Evolutionary conservation across 1,140 invertebrate genomes (phyloP).

Genomic region (Drosophila ironensis): DNA sequence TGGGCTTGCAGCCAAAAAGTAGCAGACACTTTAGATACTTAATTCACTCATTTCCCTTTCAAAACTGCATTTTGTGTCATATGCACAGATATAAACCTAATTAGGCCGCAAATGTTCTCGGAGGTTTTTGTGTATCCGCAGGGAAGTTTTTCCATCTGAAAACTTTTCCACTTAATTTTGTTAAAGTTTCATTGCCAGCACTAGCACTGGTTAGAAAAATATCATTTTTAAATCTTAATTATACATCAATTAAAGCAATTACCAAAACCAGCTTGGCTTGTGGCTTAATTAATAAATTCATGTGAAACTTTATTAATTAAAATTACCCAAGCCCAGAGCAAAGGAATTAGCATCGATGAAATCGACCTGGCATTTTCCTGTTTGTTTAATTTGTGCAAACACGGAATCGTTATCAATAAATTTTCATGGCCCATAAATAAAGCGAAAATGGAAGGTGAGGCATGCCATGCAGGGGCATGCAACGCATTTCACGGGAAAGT

Average conservation of each 20-base stretch:
- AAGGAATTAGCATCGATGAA: slow-evolving; percentile 9
- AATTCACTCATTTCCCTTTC: neutral
- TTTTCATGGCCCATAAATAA: slow-evolving; percentile 38
- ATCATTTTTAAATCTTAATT: too few species aligned
- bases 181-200: too few species aligned
- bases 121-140: neutral
- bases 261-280: neutral
- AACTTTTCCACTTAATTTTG: neutral
- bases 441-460: neutral
- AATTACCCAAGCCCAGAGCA: neutral
- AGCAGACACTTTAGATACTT: neutral
- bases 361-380: neutral
- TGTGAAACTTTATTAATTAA: slow-evolving; percentile 21
- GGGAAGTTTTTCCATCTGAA: neutral
- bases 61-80: neutral
- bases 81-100: neutral
- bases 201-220: too few species aligned
- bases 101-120: neutral
- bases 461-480: neutral
- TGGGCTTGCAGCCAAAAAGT: neutral
- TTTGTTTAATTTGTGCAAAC: slow-evolving; percentile 10
- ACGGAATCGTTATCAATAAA: slow-evolving; percentile 29
- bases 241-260: neutral
- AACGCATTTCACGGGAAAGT: slow-evolving; percentile 39
- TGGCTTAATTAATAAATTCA: neutral